phyloP scores from a whole-genome alignment of 2,797 vertebrate species.

The Poeciliopsis presidionis region DNA sequence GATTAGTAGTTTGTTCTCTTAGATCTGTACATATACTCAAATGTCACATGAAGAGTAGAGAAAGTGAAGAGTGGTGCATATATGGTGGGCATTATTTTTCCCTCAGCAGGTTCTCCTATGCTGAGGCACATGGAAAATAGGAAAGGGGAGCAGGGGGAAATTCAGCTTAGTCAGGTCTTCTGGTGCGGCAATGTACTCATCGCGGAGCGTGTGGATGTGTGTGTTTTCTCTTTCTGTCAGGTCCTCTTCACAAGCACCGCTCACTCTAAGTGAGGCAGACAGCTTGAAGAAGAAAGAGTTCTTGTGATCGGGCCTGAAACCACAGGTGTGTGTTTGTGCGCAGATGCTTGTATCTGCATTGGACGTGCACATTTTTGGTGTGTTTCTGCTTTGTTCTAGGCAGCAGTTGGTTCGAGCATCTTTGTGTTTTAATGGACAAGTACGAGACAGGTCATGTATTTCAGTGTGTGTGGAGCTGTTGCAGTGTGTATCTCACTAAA shows the following conservation, averaged over 20 bases:
- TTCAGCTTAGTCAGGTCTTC: conserved; percentile 83
- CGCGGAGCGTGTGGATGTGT: conserved; percentile 50
- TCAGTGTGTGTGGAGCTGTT: conserved; percentile 16
- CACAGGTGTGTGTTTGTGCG: conserved; percentile 68
- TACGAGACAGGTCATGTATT: conserved; percentile 18
- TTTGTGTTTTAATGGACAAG: conserved; percentile 20
- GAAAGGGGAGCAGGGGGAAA: conserved; percentile 81
- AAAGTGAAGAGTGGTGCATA: conserved; percentile 63
- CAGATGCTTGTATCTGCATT: conserved; percentile 37
- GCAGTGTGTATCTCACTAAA: conserved; percentile 31
- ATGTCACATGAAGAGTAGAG: conserved; percentile 57
- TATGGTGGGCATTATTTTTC: conserved; percentile 76
- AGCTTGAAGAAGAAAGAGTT: conserved; percentile 72
- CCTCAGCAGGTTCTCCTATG: conserved; percentile 77
- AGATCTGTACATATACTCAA: conserved; percentile 20
- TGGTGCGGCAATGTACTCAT: conserved; percentile 72
- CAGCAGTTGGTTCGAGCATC: conserved; percentile 7
- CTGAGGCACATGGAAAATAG: conserved; percentile 84
- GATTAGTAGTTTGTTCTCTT: conserved; percentile 30
- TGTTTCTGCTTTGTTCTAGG: conserved; percentile 38
- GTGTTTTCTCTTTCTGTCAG: conserved; percentile 74
- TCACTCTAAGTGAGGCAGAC: conserved; percentile 77
- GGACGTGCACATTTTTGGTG: conserved; percentile 11
- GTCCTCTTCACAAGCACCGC: conserved; percentile 71
- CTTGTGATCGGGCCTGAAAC: conserved; percentile 70